Percentiles rank a stretch among this genome's conserved stretches.
Evolutionary conservation across 2,797 vertebrate species (phyloP).

Genomic region (Tragelaphus eurycerus): DNA sequence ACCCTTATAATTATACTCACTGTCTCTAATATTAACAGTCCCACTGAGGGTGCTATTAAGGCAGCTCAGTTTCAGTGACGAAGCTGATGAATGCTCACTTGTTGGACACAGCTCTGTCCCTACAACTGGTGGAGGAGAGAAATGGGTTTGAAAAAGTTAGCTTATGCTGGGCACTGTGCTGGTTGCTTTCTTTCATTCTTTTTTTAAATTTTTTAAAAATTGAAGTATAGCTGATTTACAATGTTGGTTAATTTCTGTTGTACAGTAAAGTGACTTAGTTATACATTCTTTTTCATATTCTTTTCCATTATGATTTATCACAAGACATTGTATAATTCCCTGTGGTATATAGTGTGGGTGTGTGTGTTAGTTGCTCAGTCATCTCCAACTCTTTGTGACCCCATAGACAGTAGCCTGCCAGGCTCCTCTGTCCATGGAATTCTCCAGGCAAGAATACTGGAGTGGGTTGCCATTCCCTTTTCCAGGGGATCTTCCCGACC

Average conservation of each 20-base stretch:
- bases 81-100: neutral
- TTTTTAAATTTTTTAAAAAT: neutral
- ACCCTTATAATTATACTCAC: neutral
- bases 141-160: neutral
- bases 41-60: neutral
- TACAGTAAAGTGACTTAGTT: neutral
- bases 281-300: neutral
- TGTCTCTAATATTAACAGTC: neutral
- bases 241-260: neutral
- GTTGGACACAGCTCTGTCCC: neutral
- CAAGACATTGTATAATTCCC: neutral
- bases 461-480: neutral
- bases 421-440: neutral
- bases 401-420: neutral
- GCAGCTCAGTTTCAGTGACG: neutral
- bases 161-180: neutral
- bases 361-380: neutral
- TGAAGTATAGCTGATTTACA: neutral
- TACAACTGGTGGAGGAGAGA: neutral
- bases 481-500: neutral
- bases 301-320: neutral
- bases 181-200: neutral
- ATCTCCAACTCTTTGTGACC: neutral
- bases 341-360: neutral
- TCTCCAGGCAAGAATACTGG: neutral